A percentile compares a stretch with the other conserved stretches of the same genome.
These are phyloP conservation scores for Meiosimyza decipiens DNA, from an alignment of 2,888 invertebrate species.

Conservation along the genomic window DNA sequence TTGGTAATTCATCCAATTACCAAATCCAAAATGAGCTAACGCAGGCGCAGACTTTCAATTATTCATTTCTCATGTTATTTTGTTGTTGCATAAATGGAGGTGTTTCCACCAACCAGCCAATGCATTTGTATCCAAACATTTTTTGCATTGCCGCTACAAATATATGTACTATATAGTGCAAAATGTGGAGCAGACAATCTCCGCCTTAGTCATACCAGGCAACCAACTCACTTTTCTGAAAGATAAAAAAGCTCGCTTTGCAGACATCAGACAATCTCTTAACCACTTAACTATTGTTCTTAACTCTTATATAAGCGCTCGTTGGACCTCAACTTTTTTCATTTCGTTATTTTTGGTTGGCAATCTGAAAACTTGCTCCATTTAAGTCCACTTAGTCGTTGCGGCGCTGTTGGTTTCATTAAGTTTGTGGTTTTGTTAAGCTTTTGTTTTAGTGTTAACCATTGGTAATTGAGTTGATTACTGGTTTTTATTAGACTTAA, in stretches of 20 bases:
- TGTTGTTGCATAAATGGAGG: constrained; percentile 19
- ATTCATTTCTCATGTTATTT: constrained; percentile 8
- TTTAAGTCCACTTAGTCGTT: constrained; percentile 23
- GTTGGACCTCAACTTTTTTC: background rate
- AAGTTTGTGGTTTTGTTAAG: background rate
- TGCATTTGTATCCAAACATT: background rate
- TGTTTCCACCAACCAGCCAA: constrained; percentile 9
- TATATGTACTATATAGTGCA: background rate
- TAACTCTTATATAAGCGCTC: constrained; percentile 22
- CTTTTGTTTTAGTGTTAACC: background rate
- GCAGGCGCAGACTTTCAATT: constrained; percentile 29
- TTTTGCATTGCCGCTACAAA: background rate
- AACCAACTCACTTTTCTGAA: too few species aligned
- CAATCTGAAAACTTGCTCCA: constrained; percentile 31
- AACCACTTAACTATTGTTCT: constrained; percentile 29
- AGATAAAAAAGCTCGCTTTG: constrained; percentile 2
- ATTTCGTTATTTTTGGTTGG: background rate
- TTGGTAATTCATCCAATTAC: constrained; percentile 31
- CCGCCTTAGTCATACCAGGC: background rate
- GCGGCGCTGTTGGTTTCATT: background rate
- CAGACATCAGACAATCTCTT: constrained; percentile 1
- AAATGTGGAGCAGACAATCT: constrained; percentile 19
- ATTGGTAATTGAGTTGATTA: constrained; percentile 20
- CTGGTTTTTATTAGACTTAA: constrained; percentile 18
- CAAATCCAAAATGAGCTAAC: constrained; percentile 19